Conservation (phyloP, 92 coral and sea anemone species). For the Siderastrea radians region DNA sequence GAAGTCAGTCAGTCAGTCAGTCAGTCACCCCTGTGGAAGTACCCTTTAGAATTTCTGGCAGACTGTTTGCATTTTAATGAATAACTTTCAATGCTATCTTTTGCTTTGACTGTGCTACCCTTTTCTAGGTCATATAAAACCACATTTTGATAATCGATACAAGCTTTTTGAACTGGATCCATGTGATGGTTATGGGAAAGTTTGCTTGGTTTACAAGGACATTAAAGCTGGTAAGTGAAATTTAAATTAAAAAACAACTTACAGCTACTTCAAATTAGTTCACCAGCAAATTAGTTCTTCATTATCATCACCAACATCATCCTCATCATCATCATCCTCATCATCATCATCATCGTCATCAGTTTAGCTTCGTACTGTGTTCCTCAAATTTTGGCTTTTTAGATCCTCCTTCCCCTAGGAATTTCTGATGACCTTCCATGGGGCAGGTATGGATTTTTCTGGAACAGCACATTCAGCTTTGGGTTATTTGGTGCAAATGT, state of each 20-base stretch:
- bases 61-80: too few species aligned
- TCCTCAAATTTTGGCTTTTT: neutral
- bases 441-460: too few species aligned
- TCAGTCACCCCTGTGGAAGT: too few species aligned
- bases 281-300: neutral
- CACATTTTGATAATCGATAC: slow-evolving; percentile 92
- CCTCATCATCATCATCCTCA: neutral
- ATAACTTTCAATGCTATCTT: neutral
- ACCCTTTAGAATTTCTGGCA: too few species aligned
- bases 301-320: neutral
- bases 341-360: neutral
- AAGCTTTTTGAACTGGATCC: slow-evolving; percentile 94
- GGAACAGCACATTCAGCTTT: too few species aligned
- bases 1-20: too few species aligned
- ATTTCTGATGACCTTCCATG: too few species aligned
- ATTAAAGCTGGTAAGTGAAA: slow-evolving; percentile 82
- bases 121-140: slow-evolving; percentile 82
- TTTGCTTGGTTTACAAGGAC: slow-evolving; percentile 92
- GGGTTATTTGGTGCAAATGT: neutral
- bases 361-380: neutral
- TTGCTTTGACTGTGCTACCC: neutral
- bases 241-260: neutral
- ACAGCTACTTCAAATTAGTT: neutral
- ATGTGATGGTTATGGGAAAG: slow-evolving; percentile 91
- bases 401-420: neutral